phyloP scores from a whole-genome alignment of 1,140 invertebrate species.

The Sinonovacula constricta region DNA sequence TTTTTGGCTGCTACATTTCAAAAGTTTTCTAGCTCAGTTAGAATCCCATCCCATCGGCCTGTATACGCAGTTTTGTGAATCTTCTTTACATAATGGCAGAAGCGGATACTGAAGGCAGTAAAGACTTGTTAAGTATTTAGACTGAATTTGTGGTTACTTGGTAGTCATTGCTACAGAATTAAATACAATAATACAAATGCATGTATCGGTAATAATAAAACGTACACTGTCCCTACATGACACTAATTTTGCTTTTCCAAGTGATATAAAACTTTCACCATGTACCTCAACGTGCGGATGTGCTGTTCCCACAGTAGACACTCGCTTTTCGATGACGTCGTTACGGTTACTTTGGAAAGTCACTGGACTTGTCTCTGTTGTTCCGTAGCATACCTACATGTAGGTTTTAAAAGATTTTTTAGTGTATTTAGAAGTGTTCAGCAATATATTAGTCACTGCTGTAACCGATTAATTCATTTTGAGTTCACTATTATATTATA shows the following conservation, averaged over 20 bases:
- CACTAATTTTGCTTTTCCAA: background rate
- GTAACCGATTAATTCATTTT: too few relatives aligned
- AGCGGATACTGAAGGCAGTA: background rate
- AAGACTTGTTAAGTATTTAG: background rate
- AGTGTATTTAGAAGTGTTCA: too few relatives aligned
- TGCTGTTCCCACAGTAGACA: constrained; percentile 88
- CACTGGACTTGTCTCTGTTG: constrained; percentile 91
- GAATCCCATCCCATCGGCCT: too few relatives aligned
- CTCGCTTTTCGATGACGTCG: constrained; percentile 84
- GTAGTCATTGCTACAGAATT: background rate
- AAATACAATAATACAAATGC: background rate
- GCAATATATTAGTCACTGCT: too few relatives aligned
- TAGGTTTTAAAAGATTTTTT: too few relatives aligned
- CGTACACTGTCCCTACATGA: background rate
- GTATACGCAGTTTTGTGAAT: too few relatives aligned
- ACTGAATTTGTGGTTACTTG: background rate
- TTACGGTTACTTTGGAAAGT: constrained; percentile 83
- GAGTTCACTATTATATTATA: too few relatives aligned
- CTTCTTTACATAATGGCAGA: background rate
- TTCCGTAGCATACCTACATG: constrained; percentile 90
- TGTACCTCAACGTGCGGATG: constrained; percentile 88
- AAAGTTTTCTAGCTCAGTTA: too few relatives aligned
- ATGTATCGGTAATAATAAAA: background rate
- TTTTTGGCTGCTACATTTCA: too few relatives aligned
- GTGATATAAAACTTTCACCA: background rate